A percentile compares a stretch with the other conserved stretches of the same genome.
phyloP scores from a whole-genome alignment of 2,888 invertebrate species.

The Mythimna loreyi region DNA sequence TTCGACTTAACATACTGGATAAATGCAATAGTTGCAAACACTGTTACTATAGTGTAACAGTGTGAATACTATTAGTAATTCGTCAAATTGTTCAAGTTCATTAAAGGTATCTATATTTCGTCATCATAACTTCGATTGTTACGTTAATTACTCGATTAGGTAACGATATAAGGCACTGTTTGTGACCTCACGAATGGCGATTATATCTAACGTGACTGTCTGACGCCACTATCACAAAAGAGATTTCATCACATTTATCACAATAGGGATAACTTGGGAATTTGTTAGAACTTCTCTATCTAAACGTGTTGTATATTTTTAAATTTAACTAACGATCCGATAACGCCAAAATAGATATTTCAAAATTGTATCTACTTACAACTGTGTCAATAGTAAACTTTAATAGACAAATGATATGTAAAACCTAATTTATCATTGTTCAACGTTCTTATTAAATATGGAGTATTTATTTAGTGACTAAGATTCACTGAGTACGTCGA shows the following conservation, averaged over 20 bases:
- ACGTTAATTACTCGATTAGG: slow-evolving; percentile 76
- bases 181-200: slow-evolving; percentile 78
- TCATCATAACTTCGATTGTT: slow-evolving; percentile 68
- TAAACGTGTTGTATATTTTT: slow-evolving; percentile 56
- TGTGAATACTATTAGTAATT: slow-evolving; percentile 83
- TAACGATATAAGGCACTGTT: slow-evolving; percentile 80
- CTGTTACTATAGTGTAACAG: slow-evolving; percentile 78
- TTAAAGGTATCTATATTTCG: slow-evolving; percentile 71
- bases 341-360: slow-evolving; percentile 63
- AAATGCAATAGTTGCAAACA: slow-evolving; percentile 86
- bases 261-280: slow-evolving; percentile 84
- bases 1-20: slow-evolving; percentile 84
- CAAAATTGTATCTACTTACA: slow-evolving; percentile 59
- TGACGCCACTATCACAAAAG: slow-evolving; percentile 89
- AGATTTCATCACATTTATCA: slow-evolving; percentile 89
- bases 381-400: slow-evolving; percentile 65
- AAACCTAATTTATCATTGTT: slow-evolving; percentile 64
- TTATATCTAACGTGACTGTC: slow-evolving; percentile 88
- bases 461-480: slow-evolving; percentile 73
- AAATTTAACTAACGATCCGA: slow-evolving; percentile 63
- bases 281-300: slow-evolving; percentile 70
- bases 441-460: slow-evolving; percentile 64
- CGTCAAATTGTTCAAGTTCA: slow-evolving; percentile 75
- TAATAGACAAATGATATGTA: slow-evolving; percentile 70
- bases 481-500: slow-evolving; percentile 44